Evolutionary conservation across 2,888 invertebrate genomes (phyloP), one percentile per base, ranked within the genome.

Genomic region (Caenorhabditis sp.): DNA sequence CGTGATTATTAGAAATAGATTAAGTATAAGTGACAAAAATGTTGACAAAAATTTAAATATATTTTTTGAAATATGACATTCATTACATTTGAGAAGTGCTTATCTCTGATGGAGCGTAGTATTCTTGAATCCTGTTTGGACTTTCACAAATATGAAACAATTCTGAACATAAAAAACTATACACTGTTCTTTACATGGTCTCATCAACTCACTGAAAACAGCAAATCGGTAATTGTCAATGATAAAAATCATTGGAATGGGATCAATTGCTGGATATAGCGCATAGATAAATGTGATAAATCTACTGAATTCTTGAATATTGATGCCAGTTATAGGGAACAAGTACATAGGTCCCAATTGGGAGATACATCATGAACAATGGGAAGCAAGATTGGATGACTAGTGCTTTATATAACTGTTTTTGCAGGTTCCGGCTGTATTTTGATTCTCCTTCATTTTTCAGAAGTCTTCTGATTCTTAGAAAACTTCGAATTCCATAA

Each of bases 321-420:
- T 53, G 36, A 62, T 20, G 8, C 52, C 36, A 36, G 52, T 17
- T 4, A 62, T 36, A 7, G 62, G n/a, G 62, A 17, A 21, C 52
- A 20, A 52, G 8, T 2, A 52, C 3, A 52, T 23, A 52, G 3
- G 12, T 4, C 2, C 52, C 52, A 52, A 52, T 21, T 21, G 52
- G 52, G 5, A 52, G 10, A 52, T 23, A 52, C 52, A 52, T 52
- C 20, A 52, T 3, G 10, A 21, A 23, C 20, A 52, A 10, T 23
- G 52, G 52, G 23, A 52, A 23, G 21, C 10, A 10, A 17, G 52
- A 20, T 52, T 52, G 69, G 8, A 64, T 38, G 7, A 69, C 69
- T 21, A 69, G 23, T 23, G 69, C 69, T 27, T 69, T 69, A 25
- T 69, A 69, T 38, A 69, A 56, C 31, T 69, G 69, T 38, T 64